These are phyloP conservation scores for Melanotaenia parkinsoni DNA, from an alignment of 2,797 vertebrate species.

Conservation along the genomic window DNA sequence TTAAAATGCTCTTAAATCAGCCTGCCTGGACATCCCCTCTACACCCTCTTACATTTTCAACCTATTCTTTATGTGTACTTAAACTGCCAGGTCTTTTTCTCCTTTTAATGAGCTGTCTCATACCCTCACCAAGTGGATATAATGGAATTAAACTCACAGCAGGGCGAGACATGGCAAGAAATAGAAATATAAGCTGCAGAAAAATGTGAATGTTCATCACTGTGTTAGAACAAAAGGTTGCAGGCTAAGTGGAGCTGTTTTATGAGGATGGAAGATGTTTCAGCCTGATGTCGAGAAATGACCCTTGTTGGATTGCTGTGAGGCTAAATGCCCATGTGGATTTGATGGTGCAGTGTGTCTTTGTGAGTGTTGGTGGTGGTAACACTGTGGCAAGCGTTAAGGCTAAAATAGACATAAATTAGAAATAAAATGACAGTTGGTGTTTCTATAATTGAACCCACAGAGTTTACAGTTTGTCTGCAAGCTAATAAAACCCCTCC, in stretches of 20 bases:
- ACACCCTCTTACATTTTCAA: constrained; percentile 37
- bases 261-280: constrained; percentile 47
- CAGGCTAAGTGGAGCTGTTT: constrained; percentile 65
- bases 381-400: constrained; percentile 20
- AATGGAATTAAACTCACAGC: constrained; percentile 60
- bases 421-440: constrained; percentile 21
- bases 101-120: constrained; percentile 58
- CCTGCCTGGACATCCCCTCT: not conserved
- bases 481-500: not conserved
- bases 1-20: constrained; percentile 21
- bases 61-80: constrained; percentile 51
- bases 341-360: constrained; percentile 26
- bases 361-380: constrained; percentile 6
- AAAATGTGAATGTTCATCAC: constrained; percentile 54
- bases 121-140: constrained; percentile 37
- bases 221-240: constrained; percentile 63
- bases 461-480: constrained; percentile 10
- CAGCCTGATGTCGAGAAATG: constrained; percentile 43
- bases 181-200: constrained; percentile 43
- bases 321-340: constrained; percentile 43
- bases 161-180: constrained; percentile 26
- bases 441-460: constrained; percentile 16
- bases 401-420: constrained; percentile 27
- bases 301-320: constrained; percentile 44
- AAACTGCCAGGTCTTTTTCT: constrained; percentile 47